Evolutionary conservation across 1,140 invertebrate genomes (phyloP).

Genomic region (Panagrolaimus sp.): DNA sequence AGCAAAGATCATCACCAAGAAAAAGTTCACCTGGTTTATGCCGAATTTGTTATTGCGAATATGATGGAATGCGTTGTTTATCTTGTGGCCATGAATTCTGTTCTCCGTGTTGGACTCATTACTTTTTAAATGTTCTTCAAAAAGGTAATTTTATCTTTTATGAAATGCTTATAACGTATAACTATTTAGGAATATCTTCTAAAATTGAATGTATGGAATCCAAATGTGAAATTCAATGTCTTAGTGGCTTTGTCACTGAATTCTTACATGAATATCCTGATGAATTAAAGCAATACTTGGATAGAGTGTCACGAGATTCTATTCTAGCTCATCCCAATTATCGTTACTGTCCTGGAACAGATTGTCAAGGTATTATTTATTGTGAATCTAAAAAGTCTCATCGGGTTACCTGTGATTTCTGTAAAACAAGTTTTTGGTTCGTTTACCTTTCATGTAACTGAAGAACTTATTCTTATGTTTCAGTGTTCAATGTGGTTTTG

Average conservation of each 20-base stretch:
- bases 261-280: slow-evolving; percentile 69
- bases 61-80: slow-evolving; percentile 5
- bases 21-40: slow-evolving; percentile 15
- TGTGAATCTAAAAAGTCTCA: slow-evolving; percentile 75
- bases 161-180: background rate
- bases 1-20: slow-evolving; percentile 16
- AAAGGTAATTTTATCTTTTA: slow-evolving; percentile 27
- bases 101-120: slow-evolving; percentile 33
- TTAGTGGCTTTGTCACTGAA: slow-evolving; percentile 87
- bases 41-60: background rate
- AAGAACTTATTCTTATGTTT: slow-evolving; percentile 27
- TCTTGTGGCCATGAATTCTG: slow-evolving; percentile 45
- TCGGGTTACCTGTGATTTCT: slow-evolving; percentile 71
- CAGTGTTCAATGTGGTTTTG: slow-evolving; percentile 82
- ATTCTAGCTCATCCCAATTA: slow-evolving; percentile 69
- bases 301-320: slow-evolving; percentile 90
- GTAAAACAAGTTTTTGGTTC: slow-evolving; percentile 77
- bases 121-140: slow-evolving; percentile 36
- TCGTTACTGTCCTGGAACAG: slow-evolving; percentile 85
- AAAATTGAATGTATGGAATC: slow-evolving; percentile 88
- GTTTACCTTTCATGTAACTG: slow-evolving; percentile 39
- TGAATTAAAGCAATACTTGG: slow-evolving; percentile 82
- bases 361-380: slow-evolving; percentile 80
- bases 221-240: slow-evolving; percentile 81
- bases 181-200: slow-evolving; percentile 34